A percentile compares a stretch with the other conserved stretches of the same genome.
phyloP scores from a whole-genome alignment of 1,140 invertebrate species.

The Ostrea denselamellosa region DNA sequence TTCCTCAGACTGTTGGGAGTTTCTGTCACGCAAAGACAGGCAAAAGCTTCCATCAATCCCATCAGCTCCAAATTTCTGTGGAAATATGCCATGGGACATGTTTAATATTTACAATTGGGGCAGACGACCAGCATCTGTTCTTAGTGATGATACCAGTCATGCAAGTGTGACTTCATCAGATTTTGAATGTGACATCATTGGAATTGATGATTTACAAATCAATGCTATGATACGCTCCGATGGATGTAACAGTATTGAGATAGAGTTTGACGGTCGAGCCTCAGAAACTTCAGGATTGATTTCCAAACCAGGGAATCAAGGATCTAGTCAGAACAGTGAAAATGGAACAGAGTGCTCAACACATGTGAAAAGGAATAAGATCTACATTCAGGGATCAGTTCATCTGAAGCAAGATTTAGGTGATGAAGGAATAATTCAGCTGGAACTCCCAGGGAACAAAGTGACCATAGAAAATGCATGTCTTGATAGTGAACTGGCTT shows the following conservation, averaged over 20 bases:
- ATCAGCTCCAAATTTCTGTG: not conserved
- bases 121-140: conserved; percentile 45
- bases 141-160: conserved; percentile 51
- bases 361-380: conserved; percentile 37
- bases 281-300: conserved; percentile 42
- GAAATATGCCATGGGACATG: conserved; percentile 26
- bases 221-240: conserved; percentile 71
- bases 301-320: not conserved
- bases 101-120: conserved; percentile 7
- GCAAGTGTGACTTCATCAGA: conserved; percentile 57
- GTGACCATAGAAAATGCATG: conserved; percentile 65
- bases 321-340: conserved; percentile 13
- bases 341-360: not conserved
- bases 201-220: conserved; percentile 72
- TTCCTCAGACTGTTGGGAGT: conserved; percentile 1
- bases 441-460: conserved; percentile 68
- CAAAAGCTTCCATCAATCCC: not conserved
- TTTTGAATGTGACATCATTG: conserved; percentile 70
- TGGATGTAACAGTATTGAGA: conserved; percentile 71
- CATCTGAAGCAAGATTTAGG: conserved; percentile 68
- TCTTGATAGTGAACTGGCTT: conserved; percentile 59
- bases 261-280: conserved; percentile 64
- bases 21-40: not conserved
- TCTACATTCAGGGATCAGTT: conserved; percentile 55
- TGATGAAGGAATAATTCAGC: conserved; percentile 65